Base-by-base conservation (phyloP, 2,888 invertebrate genomes). In the Limnephilus marmoratus region DNA sequence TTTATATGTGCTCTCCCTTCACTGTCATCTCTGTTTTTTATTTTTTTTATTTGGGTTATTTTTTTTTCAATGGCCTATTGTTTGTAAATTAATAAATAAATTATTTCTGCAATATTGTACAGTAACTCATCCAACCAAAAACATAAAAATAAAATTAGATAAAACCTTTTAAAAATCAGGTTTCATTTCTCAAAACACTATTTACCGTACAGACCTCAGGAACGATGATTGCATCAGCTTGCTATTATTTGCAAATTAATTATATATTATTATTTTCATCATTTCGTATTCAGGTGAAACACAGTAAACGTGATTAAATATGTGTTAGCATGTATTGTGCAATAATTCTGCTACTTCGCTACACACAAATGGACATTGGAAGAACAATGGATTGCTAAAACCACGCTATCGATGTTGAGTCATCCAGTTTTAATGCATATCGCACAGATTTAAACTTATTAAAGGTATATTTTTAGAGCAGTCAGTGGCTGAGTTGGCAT, bases 301-400 rank as follows among this genome's bases (percentile, higher is more conserved):
- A 68, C 68, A n/a, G 68, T 68, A 68, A 68, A 68, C 68, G 68
- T 68, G 68, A 68, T 68, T 68, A 68, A 68, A 68, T 68, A 68
- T 68, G 68, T 68, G 68, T 68, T 68, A 68, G 68, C 68, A 24
- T 24, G 5, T 68, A 68, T 68, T 68, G 68, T n/a, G 68, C 68
- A 68, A 68, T 68, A 68, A 68, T n/a, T 68, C 24, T 68, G 9
- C 68, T 68, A 24, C 68, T 24, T 68, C 24, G 68, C 68, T 68
- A 68, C n/a, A 68, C 68, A 68, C 68, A 68, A 68, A 68, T 68
- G 68, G 68, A 68, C 24, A n/a, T 68, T 2, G 68, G 9, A 68
- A 24, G n/a, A 68, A 68, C 24, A 68, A 68, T 68, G 68, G 68
- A 68, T 24, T n/a, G 68, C 68, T 24, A 68, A 68, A 68, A 24